Evolutionary conservation across 2,797 vertebrate genomes (phyloP).

Genomic region (Galagoides demidoff): DNA sequence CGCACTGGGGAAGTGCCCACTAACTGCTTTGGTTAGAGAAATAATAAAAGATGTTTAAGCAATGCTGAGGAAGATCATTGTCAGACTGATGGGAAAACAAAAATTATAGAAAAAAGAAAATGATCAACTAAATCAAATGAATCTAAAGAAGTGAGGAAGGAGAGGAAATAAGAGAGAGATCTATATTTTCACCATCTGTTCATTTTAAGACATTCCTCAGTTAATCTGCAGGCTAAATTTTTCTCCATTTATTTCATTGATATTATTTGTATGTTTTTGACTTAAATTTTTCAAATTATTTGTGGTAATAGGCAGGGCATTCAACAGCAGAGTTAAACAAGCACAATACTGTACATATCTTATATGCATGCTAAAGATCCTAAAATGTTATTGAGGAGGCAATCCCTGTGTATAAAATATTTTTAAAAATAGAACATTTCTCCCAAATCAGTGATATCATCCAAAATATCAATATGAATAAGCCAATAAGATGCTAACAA

Average conservation of each 20-base stretch:
- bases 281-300: constrained; percentile 7
- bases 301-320: background rate
- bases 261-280: background rate
- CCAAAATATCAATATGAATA: constrained; percentile 36
- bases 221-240: background rate
- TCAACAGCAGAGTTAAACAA: background rate
- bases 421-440: background rate
- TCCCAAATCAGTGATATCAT: background rate
- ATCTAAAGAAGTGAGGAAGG: background rate
- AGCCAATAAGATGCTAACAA: constrained; percentile 50
- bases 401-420: background rate
- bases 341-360: background rate
- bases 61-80: background rate
- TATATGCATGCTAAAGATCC: background rate
- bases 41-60: background rate
- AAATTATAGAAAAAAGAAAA: background rate
- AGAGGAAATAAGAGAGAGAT: background rate
- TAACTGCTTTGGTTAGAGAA: background rate
- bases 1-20: background rate
- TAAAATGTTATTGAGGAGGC: background rate
- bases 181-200: background rate
- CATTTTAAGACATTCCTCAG: background rate
- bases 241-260: background rate
- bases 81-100: background rate
- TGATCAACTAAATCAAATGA: background rate